Percentiles rank a stretch among this genome's conserved stretches.
phyloP scores from a whole-genome alignment of 1,140 invertebrate genomes.

The Drosophila teissieri region DNA sequence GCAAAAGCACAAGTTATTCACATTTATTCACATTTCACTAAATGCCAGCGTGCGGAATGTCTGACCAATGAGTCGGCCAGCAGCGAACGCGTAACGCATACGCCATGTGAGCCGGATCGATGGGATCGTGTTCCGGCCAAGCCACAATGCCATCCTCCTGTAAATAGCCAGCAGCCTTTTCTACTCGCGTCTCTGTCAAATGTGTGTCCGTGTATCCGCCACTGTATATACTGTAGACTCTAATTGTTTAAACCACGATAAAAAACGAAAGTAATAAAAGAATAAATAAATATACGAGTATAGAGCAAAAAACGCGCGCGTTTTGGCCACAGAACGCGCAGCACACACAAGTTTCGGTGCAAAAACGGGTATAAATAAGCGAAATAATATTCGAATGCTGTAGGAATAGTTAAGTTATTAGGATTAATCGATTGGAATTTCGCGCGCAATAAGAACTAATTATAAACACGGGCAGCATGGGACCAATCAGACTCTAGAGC shows the following conservation, averaged over 20 bases:
- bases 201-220: conserved; percentile 16
- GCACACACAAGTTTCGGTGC: conserved; percentile 81
- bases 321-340: conserved; percentile 28
- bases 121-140: conserved; percentile 60
- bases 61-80: conserved; percentile 5
- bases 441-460: conserved; percentile 57
- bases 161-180: conserved; percentile 65
- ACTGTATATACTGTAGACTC: conserved; percentile 55
- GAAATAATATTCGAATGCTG: conserved; percentile 52
- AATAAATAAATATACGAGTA: conserved; percentile 10
- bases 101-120: conserved; percentile 65
- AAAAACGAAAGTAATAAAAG: conserved; percentile 12
- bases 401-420: conserved; percentile 73
- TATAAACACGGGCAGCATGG: conserved; percentile 71
- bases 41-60: conserved; percentile 15
- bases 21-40: background rate
- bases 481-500: conserved; percentile 69
- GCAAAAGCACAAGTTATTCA: conserved; percentile 5
- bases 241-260: conserved; percentile 46
- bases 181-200: conserved; percentile 33
- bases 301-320: conserved; percentile 25
- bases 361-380: conserved; percentile 82
- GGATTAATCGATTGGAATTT: conserved; percentile 55
- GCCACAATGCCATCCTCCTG: conserved; percentile 53
- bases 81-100: conserved; percentile 35